phyloP scores from a whole-genome alignment of 2,888 invertebrate genomes.

The Coremacera marginata region DNA sequence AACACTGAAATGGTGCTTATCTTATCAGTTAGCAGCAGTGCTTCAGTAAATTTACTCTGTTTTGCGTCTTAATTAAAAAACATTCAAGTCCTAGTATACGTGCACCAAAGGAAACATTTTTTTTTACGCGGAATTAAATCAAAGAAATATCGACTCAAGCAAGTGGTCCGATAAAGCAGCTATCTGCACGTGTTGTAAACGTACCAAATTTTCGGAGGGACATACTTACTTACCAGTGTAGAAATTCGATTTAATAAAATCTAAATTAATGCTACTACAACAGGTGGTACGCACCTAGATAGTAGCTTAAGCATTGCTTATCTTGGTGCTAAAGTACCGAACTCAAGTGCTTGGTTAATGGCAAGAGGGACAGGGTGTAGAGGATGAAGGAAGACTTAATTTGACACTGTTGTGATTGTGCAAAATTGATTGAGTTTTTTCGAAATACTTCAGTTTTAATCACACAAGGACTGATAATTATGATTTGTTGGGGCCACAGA shows the following conservation, averaged over 20 bases:
- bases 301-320: too few species aligned
- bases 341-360: not conserved
- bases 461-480: not conserved
- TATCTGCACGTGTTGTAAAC: too few species aligned
- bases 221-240: too few species aligned
- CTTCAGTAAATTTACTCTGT: not conserved
- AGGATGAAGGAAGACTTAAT: not conserved
- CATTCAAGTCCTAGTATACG: not conserved
- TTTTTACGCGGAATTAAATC: not conserved
- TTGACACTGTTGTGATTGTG: conserved; percentile 29
- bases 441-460: conserved; percentile 4
- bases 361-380: too few species aligned
- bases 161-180: too few species aligned
- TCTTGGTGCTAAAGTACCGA: not conserved
- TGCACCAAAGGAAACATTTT: not conserved
- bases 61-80: not conserved
- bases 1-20: not conserved
- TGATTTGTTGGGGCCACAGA: too few species aligned
- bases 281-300: too few species aligned
- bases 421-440: conserved; percentile 14
- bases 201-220: too few species aligned
- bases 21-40: not conserved
- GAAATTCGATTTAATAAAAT: too few species aligned
- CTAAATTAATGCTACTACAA: too few species aligned
- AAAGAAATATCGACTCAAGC: too few species aligned